Conservation (phyloP, 2,113 vertebrate species). For the Caranx ignobilis region DNA sequence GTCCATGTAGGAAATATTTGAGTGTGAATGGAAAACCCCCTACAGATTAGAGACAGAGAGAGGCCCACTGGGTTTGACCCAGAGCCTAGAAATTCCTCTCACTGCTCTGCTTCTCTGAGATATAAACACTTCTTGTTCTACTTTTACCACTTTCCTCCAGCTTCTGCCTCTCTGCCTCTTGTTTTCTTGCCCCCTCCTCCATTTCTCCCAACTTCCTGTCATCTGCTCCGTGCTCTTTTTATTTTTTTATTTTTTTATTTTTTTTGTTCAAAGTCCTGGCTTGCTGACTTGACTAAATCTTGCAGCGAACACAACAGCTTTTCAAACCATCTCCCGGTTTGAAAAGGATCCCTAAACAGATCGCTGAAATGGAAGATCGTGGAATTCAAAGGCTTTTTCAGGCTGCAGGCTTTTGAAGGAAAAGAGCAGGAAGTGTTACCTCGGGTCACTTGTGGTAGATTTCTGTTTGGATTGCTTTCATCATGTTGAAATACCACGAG, state of each 20-base stretch:
- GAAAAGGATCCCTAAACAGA: not conserved
- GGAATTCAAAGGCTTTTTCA: not conserved
- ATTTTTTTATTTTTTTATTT: slow-evolving; percentile 15
- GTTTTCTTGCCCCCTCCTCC: not conserved
- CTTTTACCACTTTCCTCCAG: slow-evolving; percentile 16
- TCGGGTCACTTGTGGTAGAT: not conserved
- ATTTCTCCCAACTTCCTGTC: slow-evolving; percentile 15
- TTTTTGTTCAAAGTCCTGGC: not conserved
- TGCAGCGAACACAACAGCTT: not conserved
- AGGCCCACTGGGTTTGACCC: slow-evolving; percentile 22
- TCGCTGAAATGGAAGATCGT: not conserved
- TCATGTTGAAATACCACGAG: not conserved
- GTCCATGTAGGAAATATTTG: slow-evolving; percentile 24
- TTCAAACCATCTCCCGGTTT: not conserved
- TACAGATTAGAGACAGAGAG: slow-evolving; percentile 16
- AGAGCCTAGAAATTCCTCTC: slow-evolving; percentile 29
- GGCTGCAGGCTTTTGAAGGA: not conserved
- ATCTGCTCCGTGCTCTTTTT: slow-evolving; percentile 9
- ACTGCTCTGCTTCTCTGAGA: slow-evolving; percentile 11
- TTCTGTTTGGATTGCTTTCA: not conserved
- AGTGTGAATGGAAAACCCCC: slow-evolving; percentile 21
- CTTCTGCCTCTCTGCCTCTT: not conserved
- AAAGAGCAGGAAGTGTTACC: not conserved
- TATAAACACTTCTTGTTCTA: slow-evolving; percentile 21
- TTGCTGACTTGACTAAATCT: not conserved